Evolutionary conservation across 2,888 invertebrate species (phyloP).

Genomic region (Harpalus rufipes): DNA sequence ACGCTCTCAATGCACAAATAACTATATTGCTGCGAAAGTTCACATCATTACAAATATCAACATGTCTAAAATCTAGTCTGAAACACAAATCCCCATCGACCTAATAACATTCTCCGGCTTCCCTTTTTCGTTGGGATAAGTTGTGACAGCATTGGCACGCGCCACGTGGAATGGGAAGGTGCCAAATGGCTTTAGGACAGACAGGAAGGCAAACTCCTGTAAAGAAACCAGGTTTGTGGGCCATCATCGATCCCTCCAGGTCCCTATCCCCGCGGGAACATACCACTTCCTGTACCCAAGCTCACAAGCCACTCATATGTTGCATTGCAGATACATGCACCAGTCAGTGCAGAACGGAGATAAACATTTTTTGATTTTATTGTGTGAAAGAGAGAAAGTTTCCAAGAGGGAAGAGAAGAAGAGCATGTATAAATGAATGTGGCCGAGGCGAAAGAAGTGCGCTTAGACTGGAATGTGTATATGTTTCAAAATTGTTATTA

Average conservation of each 20-base stretch:
- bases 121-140: too few relatives aligned
- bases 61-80: neutral
- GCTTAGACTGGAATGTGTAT: too few relatives aligned
- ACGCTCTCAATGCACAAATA: too few relatives aligned
- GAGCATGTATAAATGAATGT: too few relatives aligned
- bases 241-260: slow-evolving; percentile 44
- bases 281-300: slow-evolving; percentile 30
- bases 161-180: slow-evolving; percentile 20
- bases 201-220: neutral
- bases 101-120: neutral
- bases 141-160: neutral
- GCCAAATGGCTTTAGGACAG: neutral
- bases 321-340: neutral
- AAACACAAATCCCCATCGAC: neutral
- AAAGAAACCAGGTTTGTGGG: slow-evolving; percentile 59
- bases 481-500: too few relatives aligned
- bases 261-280: slow-evolving; percentile 36
- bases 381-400: too few relatives aligned
- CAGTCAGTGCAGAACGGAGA: neutral
- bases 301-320: neutral
- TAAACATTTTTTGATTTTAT: neutral
- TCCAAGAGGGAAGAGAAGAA: too few relatives aligned
- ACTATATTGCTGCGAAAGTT: too few relatives aligned
- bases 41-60: too few relatives aligned
- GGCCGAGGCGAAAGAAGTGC: too few relatives aligned